Conservation (phyloP, 2,888 invertebrate species). For the Eutolmus rufibarbis region DNA sequence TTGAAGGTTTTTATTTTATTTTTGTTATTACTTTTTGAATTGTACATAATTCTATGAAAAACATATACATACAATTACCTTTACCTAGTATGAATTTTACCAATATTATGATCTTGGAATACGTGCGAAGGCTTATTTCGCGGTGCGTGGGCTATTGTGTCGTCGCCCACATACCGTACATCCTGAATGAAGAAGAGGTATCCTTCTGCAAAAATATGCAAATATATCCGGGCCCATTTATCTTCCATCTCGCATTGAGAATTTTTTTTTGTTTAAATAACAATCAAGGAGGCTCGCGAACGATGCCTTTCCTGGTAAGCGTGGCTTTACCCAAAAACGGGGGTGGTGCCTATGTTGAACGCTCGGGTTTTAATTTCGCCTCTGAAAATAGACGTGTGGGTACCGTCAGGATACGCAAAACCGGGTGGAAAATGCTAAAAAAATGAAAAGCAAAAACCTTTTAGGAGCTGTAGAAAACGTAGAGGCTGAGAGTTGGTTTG, state of each 20-base stretch:
- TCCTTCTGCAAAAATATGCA: not conserved
- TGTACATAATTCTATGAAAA: too few relatives aligned
- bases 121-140: not conserved
- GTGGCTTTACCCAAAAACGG: not conserved
- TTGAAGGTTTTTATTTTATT: too few relatives aligned
- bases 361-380: not conserved
- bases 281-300: not conserved
- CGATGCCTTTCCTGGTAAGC: not conserved
- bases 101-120: not conserved
- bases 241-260: not conserved
- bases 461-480: not conserved
- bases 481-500: not conserved
- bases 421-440: not conserved
- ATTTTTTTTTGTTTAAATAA: not conserved
- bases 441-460: not conserved
- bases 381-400: not conserved
- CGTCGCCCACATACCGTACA: not conserved
- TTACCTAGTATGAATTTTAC: not conserved
- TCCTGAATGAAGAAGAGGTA: not conserved
- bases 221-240: not conserved
- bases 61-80: too few relatives aligned
- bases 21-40: too few relatives aligned
- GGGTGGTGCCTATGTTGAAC: not conserved
- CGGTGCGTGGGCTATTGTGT: not conserved
- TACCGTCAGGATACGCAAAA: not conserved